Conservation (phyloP, 2,113 vertebrate species). For the Nothocercus julius region DNA sequence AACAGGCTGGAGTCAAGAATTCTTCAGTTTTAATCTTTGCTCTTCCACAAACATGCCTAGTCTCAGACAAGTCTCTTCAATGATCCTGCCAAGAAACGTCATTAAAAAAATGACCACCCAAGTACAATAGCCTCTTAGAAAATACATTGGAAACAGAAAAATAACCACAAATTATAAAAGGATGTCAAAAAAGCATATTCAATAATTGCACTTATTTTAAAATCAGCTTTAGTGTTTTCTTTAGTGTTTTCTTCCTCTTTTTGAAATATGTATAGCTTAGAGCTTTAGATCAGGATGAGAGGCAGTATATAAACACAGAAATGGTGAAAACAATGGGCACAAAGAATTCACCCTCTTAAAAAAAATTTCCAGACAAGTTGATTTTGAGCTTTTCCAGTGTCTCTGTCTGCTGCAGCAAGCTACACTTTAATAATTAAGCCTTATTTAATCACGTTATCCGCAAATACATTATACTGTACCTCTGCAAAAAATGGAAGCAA, state of each 20-base stretch:
- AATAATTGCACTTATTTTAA: conserved; percentile 5
- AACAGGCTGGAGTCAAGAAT: neutral
- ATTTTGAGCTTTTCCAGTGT: neutral
- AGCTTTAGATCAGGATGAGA: neutral
- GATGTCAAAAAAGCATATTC: neutral
- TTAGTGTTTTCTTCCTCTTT: neutral
- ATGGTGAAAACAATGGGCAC: neutral
- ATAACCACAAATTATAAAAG: conserved; percentile 27
- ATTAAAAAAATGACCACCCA: conserved; percentile 45
- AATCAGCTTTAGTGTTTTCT: neutral
- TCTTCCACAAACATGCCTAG: neutral
- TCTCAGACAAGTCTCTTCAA: conserved; percentile 18
- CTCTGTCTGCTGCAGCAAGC: neutral
- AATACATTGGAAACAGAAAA: conserved; percentile 1
- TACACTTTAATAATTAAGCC: neutral
- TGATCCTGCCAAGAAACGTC: conserved; percentile 26
- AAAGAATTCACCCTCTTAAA: neutral
- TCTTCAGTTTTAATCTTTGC: neutral
- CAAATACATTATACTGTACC: conserved; percentile 70
- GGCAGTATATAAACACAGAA: neutral
- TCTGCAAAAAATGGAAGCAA: conserved; percentile 88
- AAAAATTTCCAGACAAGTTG: neutral
- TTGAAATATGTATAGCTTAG: neutral
- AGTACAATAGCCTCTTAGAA: conserved; percentile 28
- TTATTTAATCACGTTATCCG: neutral